Evolutionary conservation across 2,113 vertebrate genomes (phyloP).

Genomic region (Crotalus viridis): DNA sequence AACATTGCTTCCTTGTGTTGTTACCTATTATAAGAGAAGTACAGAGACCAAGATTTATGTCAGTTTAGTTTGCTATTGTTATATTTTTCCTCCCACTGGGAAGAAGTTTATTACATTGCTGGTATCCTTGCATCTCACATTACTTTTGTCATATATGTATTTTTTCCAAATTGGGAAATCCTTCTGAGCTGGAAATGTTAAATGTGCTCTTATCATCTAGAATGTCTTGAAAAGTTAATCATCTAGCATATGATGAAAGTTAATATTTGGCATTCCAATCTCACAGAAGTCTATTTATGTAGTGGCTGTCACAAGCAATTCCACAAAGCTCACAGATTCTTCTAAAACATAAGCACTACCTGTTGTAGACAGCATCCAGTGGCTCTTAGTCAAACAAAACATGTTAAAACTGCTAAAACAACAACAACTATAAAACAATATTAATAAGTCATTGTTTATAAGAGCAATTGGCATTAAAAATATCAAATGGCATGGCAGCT

Average conservation of each 20-base stretch:
- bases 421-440: not conserved
- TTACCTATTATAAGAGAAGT: not conserved
- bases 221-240: not conserved
- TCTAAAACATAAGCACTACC: not conserved
- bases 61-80: not conserved
- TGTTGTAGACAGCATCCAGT: not conserved
- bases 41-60: not conserved
- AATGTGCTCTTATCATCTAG: not conserved
- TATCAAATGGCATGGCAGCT: not conserved
- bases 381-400: not conserved
- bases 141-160: not conserved
- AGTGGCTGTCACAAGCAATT: not conserved
- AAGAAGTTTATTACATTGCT: not conserved
- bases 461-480: not conserved
- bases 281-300: not conserved
- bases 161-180: not conserved
- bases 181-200: not conserved
- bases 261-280: not conserved
- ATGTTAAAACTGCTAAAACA: not conserved
- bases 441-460: conserved; percentile 2
- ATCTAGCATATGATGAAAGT: not conserved
- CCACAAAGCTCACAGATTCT: not conserved
- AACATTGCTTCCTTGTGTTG: not conserved
- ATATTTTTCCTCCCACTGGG: not conserved
- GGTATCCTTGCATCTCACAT: not conserved